These are phyloP conservation scores for Gryllus bimaculatus DNA, from an alignment of 1,140 invertebrate genomes.

Conservation along the genomic window DNA sequence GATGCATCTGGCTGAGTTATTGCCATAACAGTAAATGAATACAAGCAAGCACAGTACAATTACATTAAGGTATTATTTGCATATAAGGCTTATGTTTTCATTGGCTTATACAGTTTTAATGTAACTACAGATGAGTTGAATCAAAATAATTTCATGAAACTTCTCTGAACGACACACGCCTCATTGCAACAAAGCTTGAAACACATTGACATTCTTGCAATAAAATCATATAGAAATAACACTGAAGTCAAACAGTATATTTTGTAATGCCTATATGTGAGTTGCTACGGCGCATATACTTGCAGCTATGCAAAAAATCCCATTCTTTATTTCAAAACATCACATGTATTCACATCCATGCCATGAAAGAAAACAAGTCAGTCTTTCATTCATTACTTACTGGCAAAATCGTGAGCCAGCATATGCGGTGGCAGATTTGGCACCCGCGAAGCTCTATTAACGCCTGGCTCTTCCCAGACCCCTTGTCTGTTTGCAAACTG, in stretches of 20 bases:
- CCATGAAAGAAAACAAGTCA: not conserved
- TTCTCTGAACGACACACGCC: not conserved
- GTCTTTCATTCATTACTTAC: slow-evolving; percentile 13
- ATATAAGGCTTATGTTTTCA: not conserved
- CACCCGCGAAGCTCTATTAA: slow-evolving; percentile 9
- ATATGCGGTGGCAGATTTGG: slow-evolving; percentile 1
- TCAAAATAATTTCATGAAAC: not conserved
- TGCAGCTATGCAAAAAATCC: not conserved
- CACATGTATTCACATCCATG: not conserved
- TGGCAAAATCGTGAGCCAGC: not conserved
- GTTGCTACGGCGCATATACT: not conserved
- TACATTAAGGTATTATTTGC: not conserved
- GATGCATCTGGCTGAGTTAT: not conserved
- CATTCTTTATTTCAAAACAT: not conserved
- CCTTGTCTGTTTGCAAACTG: slow-evolving; percentile 20
- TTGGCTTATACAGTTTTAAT: not conserved
- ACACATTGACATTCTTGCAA: not conserved
- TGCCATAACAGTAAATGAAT: not conserved
- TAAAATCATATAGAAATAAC: not conserved
- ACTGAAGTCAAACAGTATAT: not conserved
- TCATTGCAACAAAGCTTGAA: not conserved
- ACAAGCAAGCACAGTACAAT: not conserved
- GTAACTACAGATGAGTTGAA: not conserved
- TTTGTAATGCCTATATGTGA: not conserved
- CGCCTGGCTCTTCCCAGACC: slow-evolving; percentile 22